phyloP scores from a whole-genome alignment of 2,113 vertebrate species.

The Eurypyga helias region DNA sequence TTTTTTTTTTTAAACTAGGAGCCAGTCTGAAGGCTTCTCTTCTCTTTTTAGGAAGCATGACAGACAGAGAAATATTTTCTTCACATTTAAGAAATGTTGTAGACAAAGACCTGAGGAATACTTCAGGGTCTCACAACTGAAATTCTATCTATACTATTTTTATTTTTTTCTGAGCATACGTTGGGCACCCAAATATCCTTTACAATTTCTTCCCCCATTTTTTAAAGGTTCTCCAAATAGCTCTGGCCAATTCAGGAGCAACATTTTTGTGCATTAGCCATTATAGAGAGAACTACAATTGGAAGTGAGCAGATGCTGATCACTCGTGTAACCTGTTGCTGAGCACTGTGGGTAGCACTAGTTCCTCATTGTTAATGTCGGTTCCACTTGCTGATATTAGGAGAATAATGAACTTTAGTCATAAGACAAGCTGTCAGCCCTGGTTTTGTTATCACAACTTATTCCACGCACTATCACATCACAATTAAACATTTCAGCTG shows the following conservation, averaged over 20 bases:
- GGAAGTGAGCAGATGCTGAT: background rate
- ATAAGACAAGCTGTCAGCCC: background rate
- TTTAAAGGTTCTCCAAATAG: background rate
- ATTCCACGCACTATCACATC: background rate
- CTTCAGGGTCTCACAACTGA: background rate
- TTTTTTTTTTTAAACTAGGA: background rate
- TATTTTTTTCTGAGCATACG: background rate
- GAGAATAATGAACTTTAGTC: background rate
- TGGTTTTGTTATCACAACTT: background rate
- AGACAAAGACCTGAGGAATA: background rate
- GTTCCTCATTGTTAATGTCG: background rate
- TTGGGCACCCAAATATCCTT: background rate
- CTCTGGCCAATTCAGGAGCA: background rate
- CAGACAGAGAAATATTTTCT: background rate
- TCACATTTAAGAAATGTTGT: background rate
- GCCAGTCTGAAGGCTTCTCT: accelerated
- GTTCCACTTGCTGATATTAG: background rate
- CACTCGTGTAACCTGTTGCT: background rate
- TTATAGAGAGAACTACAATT: background rate
- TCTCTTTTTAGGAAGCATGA: background rate
- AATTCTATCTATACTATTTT: background rate
- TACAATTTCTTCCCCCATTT: background rate
- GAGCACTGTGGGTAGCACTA: background rate
- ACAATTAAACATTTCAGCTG: background rate
- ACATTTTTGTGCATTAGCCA: background rate